Base-by-base conservation (phyloP, 2,797 vertebrate species). In the Pantherophis alleghaniensis region DNA sequence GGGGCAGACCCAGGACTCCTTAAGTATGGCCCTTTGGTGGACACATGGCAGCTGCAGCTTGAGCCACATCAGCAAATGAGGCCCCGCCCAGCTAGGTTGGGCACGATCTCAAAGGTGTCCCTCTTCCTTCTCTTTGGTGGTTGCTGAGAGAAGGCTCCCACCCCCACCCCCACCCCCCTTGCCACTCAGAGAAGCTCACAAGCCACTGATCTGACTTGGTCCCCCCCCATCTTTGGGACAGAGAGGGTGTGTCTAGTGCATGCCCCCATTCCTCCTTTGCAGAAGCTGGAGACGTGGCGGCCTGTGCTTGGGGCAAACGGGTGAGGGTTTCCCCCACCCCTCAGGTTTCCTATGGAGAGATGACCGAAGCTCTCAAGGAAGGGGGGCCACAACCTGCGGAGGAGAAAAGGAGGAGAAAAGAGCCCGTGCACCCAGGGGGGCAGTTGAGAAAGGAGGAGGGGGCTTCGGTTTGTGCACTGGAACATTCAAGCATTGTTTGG, bases 41-140 rank as follows among this genome's bases (percentile, higher is more conserved):
- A n/a, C 0, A 14, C 28, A 10, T 4, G 55, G 51, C 28, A n/a
- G 51, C 26, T 87, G 51, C 7, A 32, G 86, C 2, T 4, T 32
- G 28, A 87, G 86, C 53, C 53, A 16, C 86, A 32, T n/a, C 86
- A 55, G 51, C 53, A n/a, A 37, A 10, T 3, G 32, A 20, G 69
- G 69, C 32, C 32, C 18, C 32, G 4, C 32, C 69, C 69, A 42
- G 18, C 1, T 22, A 18, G 69, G 69, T 7, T 42, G 69, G 69
- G 18, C 69, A 1, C 1, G 0, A 32, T 0, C n/a, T 18, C 6
- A 7, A 3, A 37, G 51, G 22, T 16, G 0, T 7, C 47, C 26
- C 26, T 16, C 26, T 60, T 32, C 55, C 87, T 22, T 11, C 9
- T 32, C 1, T 37, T 57, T 7, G 18, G 69, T 42, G 16, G 32